Percentiles rank a stretch among this genome's conserved stretches.
These are phyloP conservation scores for Carcina quercana DNA, from an alignment of 2,888 invertebrate genomes.

Conservation along the genomic window DNA sequence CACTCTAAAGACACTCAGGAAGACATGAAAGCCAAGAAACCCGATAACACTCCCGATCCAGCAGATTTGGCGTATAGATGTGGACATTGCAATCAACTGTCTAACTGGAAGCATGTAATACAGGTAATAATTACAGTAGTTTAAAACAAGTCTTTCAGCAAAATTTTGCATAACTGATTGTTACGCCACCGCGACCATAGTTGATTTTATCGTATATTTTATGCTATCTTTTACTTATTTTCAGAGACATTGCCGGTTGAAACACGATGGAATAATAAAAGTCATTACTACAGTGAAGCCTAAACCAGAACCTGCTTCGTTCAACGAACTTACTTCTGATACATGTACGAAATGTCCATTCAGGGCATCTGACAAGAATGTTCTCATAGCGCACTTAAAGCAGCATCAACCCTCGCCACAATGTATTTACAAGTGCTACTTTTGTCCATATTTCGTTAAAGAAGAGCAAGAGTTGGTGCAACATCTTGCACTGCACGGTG, in stretches of 20 bases:
- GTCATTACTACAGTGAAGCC: conserved; percentile 73
- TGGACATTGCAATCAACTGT: conserved; percentile 87
- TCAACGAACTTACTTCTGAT: conserved; percentile 41
- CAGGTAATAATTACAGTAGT: too few relatives aligned
- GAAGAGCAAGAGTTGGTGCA: conserved; percentile 79
- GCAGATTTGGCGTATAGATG: conserved; percentile 77
- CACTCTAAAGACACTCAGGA: conserved; percentile 44
- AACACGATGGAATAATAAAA: conserved; percentile 84
- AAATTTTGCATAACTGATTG: too few relatives aligned
- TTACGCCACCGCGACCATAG: too few relatives aligned
- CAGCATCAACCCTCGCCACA: conserved; percentile 81
- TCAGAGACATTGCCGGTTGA: conserved; percentile 85
- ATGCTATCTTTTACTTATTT: conserved; percentile 29
- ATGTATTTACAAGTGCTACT: conserved; percentile 84
- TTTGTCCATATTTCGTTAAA: conserved; percentile 86
- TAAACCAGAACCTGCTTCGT: conserved; percentile 49
- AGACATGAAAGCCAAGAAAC: conserved; percentile 39
- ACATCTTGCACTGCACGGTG: conserved; percentile 79
- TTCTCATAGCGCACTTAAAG: conserved; percentile 77
- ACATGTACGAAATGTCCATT: conserved; percentile 84
- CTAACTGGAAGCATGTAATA: conserved; percentile 90
- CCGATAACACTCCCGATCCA: conserved; percentile 51
- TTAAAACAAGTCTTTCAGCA: too few relatives aligned
- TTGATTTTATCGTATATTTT: too few relatives aligned
- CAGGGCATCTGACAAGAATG: conserved; percentile 72